Evolutionary conservation across 23 tunicate genomes (phyloP), one percentile per base, ranked within the genome.

Genomic region (Ascidia mentula): DNA sequence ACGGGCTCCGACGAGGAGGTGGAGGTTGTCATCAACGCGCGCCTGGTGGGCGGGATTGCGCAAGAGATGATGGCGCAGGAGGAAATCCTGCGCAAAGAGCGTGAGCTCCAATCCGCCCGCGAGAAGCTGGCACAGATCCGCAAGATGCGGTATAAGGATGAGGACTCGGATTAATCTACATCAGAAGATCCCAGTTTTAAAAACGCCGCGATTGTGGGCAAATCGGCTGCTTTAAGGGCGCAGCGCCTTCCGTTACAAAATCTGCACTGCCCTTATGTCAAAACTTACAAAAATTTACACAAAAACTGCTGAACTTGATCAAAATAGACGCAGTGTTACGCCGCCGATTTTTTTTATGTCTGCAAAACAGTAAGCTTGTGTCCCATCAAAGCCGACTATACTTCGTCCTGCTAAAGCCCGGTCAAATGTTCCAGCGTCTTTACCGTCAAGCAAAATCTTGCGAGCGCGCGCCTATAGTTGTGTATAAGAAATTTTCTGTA

Each of bases 21-120:
- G 33, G 95, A 87, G 46, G 90, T 93, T 42, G 93, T 88, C 53
- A 88, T 88, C 60, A 80, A 88, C 83, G 40, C 88, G 40, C 76
- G 98, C 32, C 72, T 89, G 28, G 98, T 93, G 18, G 98, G 93
- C 76, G 93, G 92, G 32, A 88, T 93, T 45, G 98, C 98, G 31
- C 93, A 89, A 40, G 99, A 95, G 40, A 95, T 95, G 99, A 86
- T 85, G 95, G 99, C 99, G 31, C 95, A 89, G 76, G 99, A 95
- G 65, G 99, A 95, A 46, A 95, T 95, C 37, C 75, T 95, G 69
- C 84, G 99, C 26, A 95, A 95, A 74, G 95, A 95, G 76, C 75
- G 92, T 59, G 99, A 95, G 82, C 88, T 95, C 20, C 85, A 86
- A 46, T 90, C 86, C 20, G 99, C 99, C 45, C 79, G 95, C 36